Percentiles rank a stretch among this genome's conserved stretches.
These are phyloP conservation scores for Andrena hattorfiana DNA, from an alignment of 2,888 invertebrate species.

Conservation along the genomic window DNA sequence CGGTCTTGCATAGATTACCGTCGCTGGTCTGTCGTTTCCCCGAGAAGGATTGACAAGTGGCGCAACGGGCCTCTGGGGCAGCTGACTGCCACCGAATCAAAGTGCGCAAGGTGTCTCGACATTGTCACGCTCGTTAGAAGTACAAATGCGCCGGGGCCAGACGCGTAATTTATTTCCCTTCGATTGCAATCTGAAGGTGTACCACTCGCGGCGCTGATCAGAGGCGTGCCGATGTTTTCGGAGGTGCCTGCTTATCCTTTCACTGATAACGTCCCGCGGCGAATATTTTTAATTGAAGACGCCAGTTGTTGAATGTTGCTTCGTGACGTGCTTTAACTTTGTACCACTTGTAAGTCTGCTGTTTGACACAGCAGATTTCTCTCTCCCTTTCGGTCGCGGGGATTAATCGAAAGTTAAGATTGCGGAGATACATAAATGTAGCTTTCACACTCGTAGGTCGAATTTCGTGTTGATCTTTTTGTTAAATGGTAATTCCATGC, in stretches of 20 bases:
- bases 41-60: slow-evolving; percentile 59
- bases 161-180: slow-evolving; percentile 47
- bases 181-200: slow-evolving; percentile 49
- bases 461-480: too few species aligned
- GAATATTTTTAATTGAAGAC: slow-evolving; percentile 4
- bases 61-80: slow-evolving; percentile 60
- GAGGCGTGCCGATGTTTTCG: slow-evolving; percentile 25
- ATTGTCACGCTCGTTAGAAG: slow-evolving; percentile 61
- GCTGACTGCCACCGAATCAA: slow-evolving; percentile 68
- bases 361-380: background rate
- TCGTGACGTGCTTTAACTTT: too few species aligned
- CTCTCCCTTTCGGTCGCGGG: background rate
- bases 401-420: too few species aligned
- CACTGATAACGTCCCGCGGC: slow-evolving; percentile 10
- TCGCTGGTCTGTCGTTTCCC: slow-evolving; percentile 48
- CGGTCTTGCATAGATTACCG: slow-evolving; percentile 71
- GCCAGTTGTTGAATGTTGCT: background rate
- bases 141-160: slow-evolving; percentile 46
- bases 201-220: slow-evolving; percentile 24
- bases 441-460: too few species aligned
- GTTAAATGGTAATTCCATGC: too few species aligned
- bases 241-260: slow-evolving; percentile 20
- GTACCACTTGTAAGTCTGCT: background rate
- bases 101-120: slow-evolving; percentile 59
- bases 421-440: too few species aligned